Conservation (phyloP, 1,140 invertebrate genomes). For the Hesperophylax magnus region DNA sequence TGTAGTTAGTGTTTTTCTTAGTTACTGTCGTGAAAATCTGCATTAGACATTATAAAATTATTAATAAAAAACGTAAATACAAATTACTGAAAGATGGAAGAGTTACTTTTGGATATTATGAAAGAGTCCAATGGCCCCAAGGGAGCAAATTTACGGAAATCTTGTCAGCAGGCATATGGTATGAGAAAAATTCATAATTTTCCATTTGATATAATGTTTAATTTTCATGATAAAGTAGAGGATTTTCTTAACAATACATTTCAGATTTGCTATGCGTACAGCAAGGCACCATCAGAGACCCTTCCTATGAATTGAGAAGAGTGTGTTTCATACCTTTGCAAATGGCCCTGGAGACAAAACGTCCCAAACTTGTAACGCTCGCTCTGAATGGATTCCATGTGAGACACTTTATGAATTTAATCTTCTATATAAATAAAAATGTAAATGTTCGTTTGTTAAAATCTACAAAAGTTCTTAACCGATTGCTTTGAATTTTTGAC, state of each 20-base stretch:
- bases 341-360: conserved; percentile 88
- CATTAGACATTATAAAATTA: conserved; percentile 1
- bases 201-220: no score
- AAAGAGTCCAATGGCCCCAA: conserved; percentile 84
- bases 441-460: no score
- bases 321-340: conserved; percentile 88
- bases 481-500: no score
- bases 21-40: not conserved
- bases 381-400: conserved; percentile 90
- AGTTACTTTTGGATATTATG: conserved; percentile 83
- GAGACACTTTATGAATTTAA: conserved; percentile 61
- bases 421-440: no score
- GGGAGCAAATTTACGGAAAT: conserved; percentile 78
- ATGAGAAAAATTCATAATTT: conserved; percentile 56
- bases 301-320: conserved; percentile 86
- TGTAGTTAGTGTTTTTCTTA: not conserved
- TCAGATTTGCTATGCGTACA: conserved; percentile 87
- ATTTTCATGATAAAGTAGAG: no score
- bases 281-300: conserved; percentile 82
- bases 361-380: conserved; percentile 85
- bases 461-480: no score
- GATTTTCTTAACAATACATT: not conserved
- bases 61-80: conserved; percentile 7
- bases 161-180: conserved; percentile 87
- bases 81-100: conserved; percentile 77